Conservation (phyloP, 2,113 vertebrate genomes). For the Brachypteracias leptosomus region DNA sequence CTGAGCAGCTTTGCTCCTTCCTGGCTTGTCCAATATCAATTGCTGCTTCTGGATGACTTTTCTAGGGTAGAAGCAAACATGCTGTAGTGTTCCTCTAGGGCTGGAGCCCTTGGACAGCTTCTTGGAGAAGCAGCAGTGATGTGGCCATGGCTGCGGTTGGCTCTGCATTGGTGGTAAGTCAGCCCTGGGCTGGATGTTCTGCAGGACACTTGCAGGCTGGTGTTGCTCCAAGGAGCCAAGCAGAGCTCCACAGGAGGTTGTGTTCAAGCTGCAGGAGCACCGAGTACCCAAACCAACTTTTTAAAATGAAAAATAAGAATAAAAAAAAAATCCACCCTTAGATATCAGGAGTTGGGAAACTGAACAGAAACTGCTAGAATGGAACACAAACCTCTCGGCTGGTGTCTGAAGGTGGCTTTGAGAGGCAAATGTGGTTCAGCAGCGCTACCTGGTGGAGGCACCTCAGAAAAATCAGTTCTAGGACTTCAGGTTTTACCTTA, state of each 20-base stretch:
- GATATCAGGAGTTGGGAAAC: not conserved
- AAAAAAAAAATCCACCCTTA: not conserved
- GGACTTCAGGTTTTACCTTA: accelerated
- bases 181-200: accelerated
- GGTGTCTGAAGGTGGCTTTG: not conserved
- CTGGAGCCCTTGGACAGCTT: not conserved
- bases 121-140: not conserved
- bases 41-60: not conserved
- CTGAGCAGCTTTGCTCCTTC: not conserved
- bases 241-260: not conserved
- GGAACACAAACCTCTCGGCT: accelerated
- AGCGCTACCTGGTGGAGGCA: conserved; percentile 34
- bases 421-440: not conserved
- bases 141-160: not conserved
- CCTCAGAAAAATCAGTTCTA: accelerated
- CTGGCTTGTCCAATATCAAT: not conserved
- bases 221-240: no score
- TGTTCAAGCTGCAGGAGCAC: not conserved
- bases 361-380: not conserved
- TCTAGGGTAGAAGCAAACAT: not conserved
- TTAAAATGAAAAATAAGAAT: not conserved
- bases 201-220: not conserved
- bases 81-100: not conserved
- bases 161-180: accelerated
- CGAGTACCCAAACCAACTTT: accelerated